Evolutionary conservation across 2,113 vertebrate genomes (phyloP).

Genomic region (Lampris incognitus): DNA sequence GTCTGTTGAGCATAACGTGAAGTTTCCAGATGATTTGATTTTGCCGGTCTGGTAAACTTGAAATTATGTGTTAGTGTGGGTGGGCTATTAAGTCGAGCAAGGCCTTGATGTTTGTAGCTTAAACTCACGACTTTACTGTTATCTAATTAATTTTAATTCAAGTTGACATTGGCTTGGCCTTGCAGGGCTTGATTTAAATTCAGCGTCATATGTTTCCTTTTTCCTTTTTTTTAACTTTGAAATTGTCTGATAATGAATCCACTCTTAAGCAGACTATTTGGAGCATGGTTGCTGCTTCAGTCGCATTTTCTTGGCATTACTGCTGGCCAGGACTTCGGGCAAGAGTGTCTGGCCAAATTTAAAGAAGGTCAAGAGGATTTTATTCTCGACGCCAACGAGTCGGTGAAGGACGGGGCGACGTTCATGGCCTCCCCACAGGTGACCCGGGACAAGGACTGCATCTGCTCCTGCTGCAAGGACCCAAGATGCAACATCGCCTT

Average conservation of each 20-base stretch:
- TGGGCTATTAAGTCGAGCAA: too few species aligned
- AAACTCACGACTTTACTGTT: too few species aligned
- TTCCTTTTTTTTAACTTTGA: too few species aligned
- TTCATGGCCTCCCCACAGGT: conserved; percentile 85
- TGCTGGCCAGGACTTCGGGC: conserved; percentile 49
- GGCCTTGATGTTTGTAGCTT: too few species aligned
- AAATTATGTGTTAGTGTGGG: too few species aligned
- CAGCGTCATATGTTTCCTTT: too few species aligned
- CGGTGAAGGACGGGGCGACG: conserved; percentile 89
- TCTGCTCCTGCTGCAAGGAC: conserved; percentile 87
- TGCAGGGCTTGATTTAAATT: too few species aligned
- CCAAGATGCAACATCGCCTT: conserved; percentile 89
- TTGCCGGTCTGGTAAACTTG: too few species aligned
- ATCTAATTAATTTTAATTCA: too few species aligned
- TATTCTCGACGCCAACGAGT: conserved; percentile 88
- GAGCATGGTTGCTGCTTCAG: conserved; percentile 30
- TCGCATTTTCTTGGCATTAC: neutral
- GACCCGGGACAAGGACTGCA: conserved; percentile 81
- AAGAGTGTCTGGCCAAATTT: conserved; percentile 81
- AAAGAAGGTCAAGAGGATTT: conserved; percentile 82
- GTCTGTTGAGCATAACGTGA: too few species aligned
- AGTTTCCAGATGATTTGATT: too few species aligned
- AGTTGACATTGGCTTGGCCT: too few species aligned
- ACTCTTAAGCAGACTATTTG: neutral
- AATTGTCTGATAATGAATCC: conserved; percentile 43